Conservation (phyloP, 1,140 invertebrate species). For the Drosophila murphyi region DNA sequence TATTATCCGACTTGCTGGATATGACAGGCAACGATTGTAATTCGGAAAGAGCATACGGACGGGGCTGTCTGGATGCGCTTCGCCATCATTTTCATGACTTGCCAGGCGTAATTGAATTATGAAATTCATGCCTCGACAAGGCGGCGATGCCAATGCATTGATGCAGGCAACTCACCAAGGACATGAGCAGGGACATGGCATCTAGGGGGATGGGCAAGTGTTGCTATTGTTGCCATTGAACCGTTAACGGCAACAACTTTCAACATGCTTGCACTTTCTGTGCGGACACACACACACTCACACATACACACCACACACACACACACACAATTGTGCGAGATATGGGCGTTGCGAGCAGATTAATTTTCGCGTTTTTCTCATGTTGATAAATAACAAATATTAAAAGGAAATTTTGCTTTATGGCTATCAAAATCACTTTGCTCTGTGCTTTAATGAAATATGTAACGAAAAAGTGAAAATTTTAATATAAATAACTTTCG, state of each 20-base stretch:
- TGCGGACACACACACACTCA: constrained; percentile 2
- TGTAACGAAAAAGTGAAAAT: constrained; percentile 59
- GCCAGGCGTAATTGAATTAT: constrained; percentile 65
- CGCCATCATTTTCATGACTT: constrained; percentile 1
- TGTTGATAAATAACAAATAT: constrained; percentile 64
- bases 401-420: constrained; percentile 69
- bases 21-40: neutral
- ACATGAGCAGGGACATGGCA: constrained; percentile 13
- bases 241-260: constrained; percentile 61
- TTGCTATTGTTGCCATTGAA: constrained; percentile 45
- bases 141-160: constrained; percentile 30
- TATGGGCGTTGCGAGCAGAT: constrained; percentile 26
- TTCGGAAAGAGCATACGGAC: constrained; percentile 4
- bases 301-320: neutral
- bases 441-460: constrained; percentile 42
- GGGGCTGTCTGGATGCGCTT: neutral
- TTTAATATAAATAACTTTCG: constrained; percentile 76
- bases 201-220: constrained; percentile 17
- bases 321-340: neutral
- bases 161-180: constrained; percentile 28
- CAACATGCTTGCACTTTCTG: constrained; percentile 39
- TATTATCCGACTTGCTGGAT: neutral
- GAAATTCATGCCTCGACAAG: constrained; percentile 44
- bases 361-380: constrained; percentile 58
- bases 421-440: constrained; percentile 46